Evolutionary conservation across 2,888 invertebrate genomes (phyloP).

Genomic region (Allygus modestus): DNA sequence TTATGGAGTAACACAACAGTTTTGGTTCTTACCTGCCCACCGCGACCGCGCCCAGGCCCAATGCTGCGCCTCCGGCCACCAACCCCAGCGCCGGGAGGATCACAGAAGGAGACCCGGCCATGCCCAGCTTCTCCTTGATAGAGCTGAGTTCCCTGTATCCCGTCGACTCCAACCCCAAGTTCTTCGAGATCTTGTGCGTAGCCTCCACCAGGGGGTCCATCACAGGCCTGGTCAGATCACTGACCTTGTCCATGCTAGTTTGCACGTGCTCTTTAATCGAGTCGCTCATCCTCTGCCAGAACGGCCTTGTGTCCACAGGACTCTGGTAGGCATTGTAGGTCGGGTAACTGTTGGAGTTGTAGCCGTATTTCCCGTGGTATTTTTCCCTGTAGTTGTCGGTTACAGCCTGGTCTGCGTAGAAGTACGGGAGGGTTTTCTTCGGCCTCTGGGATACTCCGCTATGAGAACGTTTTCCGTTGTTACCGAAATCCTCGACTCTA

Average conservation of each 20-base stretch:
- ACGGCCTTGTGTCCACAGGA: constrained; percentile 76
- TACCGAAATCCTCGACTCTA: constrained; percentile 67
- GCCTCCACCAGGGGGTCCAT: constrained; percentile 87
- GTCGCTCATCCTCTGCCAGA: constrained; percentile 86
- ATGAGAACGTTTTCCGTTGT: constrained; percentile 67
- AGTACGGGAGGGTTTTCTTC: constrained; percentile 68
- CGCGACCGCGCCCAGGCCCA: constrained; percentile 89
- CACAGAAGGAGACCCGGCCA: constrained; percentile 78
- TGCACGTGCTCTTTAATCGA: constrained; percentile 82
- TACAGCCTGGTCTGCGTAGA: constrained; percentile 64
- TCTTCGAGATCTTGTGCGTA: constrained; percentile 87
- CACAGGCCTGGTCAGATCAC: constrained; percentile 82
- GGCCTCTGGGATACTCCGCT: constrained; percentile 66
- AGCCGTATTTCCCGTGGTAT: constrained; percentile 72
- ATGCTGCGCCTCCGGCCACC: constrained; percentile 89
- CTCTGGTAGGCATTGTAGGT: constrained; percentile 71
- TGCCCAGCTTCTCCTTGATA: constrained; percentile 82
- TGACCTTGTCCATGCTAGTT: constrained; percentile 83
- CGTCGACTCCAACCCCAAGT: constrained; percentile 79
- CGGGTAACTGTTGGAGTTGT: constrained; percentile 69
- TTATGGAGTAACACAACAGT: too few species aligned
- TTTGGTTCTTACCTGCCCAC: constrained; percentile 82
- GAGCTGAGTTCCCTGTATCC: constrained; percentile 68
- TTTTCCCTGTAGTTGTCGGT: constrained; percentile 61
- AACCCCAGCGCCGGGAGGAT: constrained; percentile 86